These are phyloP conservation scores for Euglossa dilemma DNA, from an alignment of 1,140 invertebrate genomes.

Conservation along the genomic window DNA sequence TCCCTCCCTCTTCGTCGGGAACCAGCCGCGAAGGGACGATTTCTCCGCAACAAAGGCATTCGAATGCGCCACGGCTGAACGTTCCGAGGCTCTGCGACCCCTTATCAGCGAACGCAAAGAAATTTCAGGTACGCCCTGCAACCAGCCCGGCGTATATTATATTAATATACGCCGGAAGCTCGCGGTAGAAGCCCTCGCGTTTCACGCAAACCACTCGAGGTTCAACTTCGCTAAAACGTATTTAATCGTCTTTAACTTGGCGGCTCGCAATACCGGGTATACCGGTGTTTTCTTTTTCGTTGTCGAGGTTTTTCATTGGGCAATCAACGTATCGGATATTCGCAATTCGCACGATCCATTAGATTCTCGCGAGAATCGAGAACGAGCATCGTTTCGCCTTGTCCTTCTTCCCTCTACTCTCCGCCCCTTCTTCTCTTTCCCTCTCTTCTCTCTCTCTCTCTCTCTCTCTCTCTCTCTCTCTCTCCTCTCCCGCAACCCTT, in stretches of 20 bases:
- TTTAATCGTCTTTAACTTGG: background rate
- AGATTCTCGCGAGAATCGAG: background rate
- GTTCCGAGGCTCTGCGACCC: background rate
- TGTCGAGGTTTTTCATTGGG: background rate
- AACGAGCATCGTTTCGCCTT: background rate
- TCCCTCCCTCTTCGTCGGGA: background rate
- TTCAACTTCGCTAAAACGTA: background rate
- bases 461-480: background rate
- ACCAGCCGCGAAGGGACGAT: background rate
- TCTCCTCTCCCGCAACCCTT: background rate
- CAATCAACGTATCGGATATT: background rate
- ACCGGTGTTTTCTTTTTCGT: background rate
- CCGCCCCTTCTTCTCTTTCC: background rate
- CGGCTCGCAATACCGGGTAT: background rate
- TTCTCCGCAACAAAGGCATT: too few relatives aligned
- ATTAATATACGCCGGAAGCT: slow-evolving; percentile 35
- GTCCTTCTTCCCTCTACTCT: background rate
- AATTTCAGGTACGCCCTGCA: background rate
- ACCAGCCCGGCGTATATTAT: slow-evolving; percentile 35
- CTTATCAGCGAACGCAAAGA: background rate
- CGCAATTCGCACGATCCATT: background rate
- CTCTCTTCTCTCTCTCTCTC: background rate
- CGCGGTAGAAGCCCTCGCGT: background rate
- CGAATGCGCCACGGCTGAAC: background rate
- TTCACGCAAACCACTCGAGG: background rate